These are phyloP conservation scores for Crematogaster levior DNA, from an alignment of 2,888 invertebrate species.

Conservation along the genomic window DNA sequence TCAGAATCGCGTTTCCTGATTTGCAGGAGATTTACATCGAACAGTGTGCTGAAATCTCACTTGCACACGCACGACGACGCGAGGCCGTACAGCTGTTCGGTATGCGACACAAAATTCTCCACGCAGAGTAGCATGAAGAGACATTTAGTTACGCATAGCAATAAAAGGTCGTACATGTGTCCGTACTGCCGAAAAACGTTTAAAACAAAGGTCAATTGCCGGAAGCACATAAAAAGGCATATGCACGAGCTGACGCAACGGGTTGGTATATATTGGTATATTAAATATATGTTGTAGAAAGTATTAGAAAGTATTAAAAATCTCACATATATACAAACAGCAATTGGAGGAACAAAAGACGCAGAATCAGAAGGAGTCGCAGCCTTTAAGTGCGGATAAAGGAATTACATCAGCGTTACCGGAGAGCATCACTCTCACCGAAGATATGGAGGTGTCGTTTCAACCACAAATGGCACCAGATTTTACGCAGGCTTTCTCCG, in stretches of 20 bases:
- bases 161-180: conserved; percentile 85
- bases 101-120: conserved; percentile 86
- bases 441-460: conserved; percentile 76
- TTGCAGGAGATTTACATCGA: conserved; percentile 86
- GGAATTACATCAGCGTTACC: conserved; percentile 57
- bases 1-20: neutral
- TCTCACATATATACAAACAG: conserved; percentile 63
- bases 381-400: conserved; percentile 42
- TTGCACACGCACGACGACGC: conserved; percentile 86
- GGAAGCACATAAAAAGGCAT: conserved; percentile 89
- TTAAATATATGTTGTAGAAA: neutral
- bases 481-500: conserved; percentile 76
- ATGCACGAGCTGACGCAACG: conserved; percentile 86
- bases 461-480: conserved; percentile 76
- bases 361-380: conserved; percentile 54
- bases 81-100: conserved; percentile 86
- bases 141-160: conserved; percentile 84
- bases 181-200: conserved; percentile 84
- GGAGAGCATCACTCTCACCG: conserved; percentile 69
- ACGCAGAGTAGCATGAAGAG: conserved; percentile 85
- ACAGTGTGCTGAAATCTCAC: conserved; percentile 87
- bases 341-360: conserved; percentile 78
- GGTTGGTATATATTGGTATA: conserved; percentile 62
- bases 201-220: conserved; percentile 87
- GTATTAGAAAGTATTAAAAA: conserved; percentile 13